phyloP scores from a whole-genome alignment of 2,888 invertebrate species.

The Mythimna pallens region DNA sequence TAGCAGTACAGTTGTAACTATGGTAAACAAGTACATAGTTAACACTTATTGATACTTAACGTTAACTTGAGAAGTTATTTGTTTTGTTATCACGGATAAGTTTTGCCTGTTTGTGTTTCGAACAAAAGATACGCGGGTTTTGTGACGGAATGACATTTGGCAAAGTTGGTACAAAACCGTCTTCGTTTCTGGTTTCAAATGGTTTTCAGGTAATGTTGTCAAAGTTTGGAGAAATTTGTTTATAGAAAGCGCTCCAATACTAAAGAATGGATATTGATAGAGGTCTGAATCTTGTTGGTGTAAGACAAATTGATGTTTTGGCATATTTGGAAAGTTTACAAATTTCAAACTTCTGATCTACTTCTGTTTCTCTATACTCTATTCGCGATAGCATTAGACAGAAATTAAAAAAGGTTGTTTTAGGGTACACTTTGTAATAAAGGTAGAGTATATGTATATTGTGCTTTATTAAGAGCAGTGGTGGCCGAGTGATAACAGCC shows the following conservation, averaged over 20 bases:
- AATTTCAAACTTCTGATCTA: neutral
- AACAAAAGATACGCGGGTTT: constrained; percentile 23
- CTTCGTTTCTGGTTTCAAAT: neutral
- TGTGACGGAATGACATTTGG: constrained; percentile 4
- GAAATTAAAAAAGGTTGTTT: too few relatives aligned
- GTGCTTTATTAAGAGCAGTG: too few relatives aligned
- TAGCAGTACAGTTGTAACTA: constrained; percentile 51
- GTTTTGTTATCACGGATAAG: constrained; percentile 49
- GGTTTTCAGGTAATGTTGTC: neutral
- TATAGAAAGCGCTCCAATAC: neutral
- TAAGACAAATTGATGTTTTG: neutral
- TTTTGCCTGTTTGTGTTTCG: constrained; percentile 39
- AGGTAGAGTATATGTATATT: too few relatives aligned
- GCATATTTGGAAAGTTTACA: neutral
- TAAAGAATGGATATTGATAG: neutral
- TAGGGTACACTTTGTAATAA: too few relatives aligned
- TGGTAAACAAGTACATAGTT: constrained; percentile 74
- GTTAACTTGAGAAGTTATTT: constrained; percentile 53
- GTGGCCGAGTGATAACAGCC: too few relatives aligned
- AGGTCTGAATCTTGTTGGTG: neutral
- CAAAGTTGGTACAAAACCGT: constrained; percentile 19
- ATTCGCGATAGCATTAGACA: too few relatives aligned
- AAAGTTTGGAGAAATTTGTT: constrained; percentile 1
- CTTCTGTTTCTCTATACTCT: neutral
- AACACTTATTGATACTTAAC: constrained; percentile 66